Evolutionary conservation across 37 sponge, comb jelly and placozoan species (phyloP).

Genomic region (Beroe ovata): DNA sequence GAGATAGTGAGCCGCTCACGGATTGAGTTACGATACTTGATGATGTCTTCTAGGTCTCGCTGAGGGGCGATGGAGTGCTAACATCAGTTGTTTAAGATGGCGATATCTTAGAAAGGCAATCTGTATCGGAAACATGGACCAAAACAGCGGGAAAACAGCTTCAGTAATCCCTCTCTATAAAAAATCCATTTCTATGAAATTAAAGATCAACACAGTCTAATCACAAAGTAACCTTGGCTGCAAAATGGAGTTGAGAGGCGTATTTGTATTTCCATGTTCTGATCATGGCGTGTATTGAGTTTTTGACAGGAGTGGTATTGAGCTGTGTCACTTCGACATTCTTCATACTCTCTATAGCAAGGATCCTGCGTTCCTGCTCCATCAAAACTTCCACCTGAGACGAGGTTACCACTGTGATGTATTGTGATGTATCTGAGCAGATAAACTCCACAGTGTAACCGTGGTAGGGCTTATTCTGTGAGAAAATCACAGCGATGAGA

Average conservation of each 20-base stretch:
- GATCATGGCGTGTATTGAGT: constrained; percentile 73
- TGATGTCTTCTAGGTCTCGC: constrained; percentile 72
- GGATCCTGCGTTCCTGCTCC: constrained; percentile 56
- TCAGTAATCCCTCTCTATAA: too few relatives aligned
- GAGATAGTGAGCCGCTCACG: constrained; percentile 67
- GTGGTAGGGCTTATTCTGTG: too few relatives aligned
- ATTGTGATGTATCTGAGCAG: too few relatives aligned
- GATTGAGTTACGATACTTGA: constrained; percentile 71
- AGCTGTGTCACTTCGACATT: constrained; percentile 73
- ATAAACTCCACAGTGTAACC: too few relatives aligned
- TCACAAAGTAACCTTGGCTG: too few relatives aligned
- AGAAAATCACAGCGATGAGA: too few relatives aligned
- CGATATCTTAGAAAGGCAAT: too few relatives aligned
- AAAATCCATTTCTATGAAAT: too few relatives aligned
- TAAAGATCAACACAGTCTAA: too few relatives aligned
- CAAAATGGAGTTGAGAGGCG: constrained; percentile 74
- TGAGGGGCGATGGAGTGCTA: too few relatives aligned
- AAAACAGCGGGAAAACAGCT: not conserved
- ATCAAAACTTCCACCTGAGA: constrained; percentile 15
- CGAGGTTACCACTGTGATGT: too few relatives aligned
- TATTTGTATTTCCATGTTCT: constrained; percentile 81
- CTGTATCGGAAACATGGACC: not conserved
- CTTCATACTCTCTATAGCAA: constrained; percentile 68
- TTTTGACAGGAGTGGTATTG: constrained; percentile 75
- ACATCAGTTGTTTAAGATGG: too few relatives aligned